phyloP scores from a whole-genome alignment of 2,797 vertebrate species.

The Scyliorhinus canicula region DNA sequence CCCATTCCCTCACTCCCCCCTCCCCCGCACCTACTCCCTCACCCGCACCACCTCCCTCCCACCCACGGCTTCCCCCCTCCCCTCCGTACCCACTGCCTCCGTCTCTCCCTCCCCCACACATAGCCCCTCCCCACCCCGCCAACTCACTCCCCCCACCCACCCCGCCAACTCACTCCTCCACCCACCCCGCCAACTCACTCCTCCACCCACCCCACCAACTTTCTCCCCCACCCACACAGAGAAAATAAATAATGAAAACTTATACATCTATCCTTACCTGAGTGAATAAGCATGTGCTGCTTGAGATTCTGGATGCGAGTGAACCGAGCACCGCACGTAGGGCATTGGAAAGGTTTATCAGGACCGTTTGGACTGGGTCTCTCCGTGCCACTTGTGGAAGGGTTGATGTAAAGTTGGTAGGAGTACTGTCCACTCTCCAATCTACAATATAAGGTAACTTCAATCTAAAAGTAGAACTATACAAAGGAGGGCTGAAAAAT shows the following conservation, averaged over 20 bases:
- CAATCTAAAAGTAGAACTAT: constrained; percentile 15
- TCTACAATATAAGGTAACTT: constrained; percentile 60
- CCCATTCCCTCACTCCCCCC: no score
- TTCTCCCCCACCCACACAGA: no score
- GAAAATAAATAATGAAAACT: constrained; percentile 5
- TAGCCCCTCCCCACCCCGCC: no score
- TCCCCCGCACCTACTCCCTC: no score
- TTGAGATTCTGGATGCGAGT: constrained; percentile 97
- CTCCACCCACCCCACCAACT: no score
- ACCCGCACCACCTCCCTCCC: no score
- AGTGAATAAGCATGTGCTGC: constrained; percentile 99
- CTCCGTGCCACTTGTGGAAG: constrained; percentile 77
- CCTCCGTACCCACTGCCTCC: no score
- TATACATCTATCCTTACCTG: constrained; percentile 66
- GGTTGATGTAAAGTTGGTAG: constrained; percentile 92
- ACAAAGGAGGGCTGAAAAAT: background rate
- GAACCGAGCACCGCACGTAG: constrained; percentile 88
- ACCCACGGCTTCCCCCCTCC: no score
- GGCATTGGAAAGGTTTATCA: constrained; percentile 91
- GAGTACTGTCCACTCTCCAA: constrained; percentile 92
- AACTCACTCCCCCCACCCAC: no score
- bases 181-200: no score
- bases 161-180: no score
- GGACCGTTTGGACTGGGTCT: constrained; percentile 85
- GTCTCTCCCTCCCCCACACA: no score